Evolutionary conservation across 1,140 invertebrate genomes (phyloP), one percentile per base, ranked within the genome.

Genomic region (Magallana gigas): DNA sequence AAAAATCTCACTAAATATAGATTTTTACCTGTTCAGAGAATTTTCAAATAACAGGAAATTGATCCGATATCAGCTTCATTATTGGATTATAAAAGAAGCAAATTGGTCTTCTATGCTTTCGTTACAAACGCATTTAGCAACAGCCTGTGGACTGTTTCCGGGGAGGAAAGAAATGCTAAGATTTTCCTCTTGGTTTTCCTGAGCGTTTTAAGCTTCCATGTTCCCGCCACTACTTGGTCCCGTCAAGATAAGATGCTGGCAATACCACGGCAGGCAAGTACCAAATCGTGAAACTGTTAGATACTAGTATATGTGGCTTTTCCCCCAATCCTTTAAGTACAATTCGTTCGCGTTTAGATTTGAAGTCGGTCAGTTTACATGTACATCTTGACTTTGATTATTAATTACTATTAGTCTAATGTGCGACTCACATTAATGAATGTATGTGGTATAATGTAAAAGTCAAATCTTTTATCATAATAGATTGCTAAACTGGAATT

Each of bases 261-360:
- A 83, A 57, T 88, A 85, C 23, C 29, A 85, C 76, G 87, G 62
- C 81, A 88, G 86, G 86, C 83, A 84, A 23, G 82, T 84, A 57
- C 29, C 6, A 76, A 48, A 48, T 48, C 36, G 36, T 48, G 5
- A 48, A 2, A 48, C 36, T 48, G 36, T 48, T 48, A 48, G 36
- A 48, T 48, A 48, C 23, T 23, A 23, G 23, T 48, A 48, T 48
- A 5, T 48, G 36, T 48, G 3, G 2, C 36, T 48, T 2, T 48
- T 48, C 36, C 36, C 5, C 36, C 36, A 4, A 23, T 48, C 36
- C 5, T 48, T 48, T 48, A 48, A 5, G 36, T 48, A 48, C 36
- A 2, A 5, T 48, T 48, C 5, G 36, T 48, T 48, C 36, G 36
- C 36, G 3, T 48, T 48, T 48, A 48, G 36, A 48, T 48, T 48